These are phyloP conservation scores for Bombus ignitus DNA, from an alignment of 1,140 invertebrate species.

Conservation along the genomic window DNA sequence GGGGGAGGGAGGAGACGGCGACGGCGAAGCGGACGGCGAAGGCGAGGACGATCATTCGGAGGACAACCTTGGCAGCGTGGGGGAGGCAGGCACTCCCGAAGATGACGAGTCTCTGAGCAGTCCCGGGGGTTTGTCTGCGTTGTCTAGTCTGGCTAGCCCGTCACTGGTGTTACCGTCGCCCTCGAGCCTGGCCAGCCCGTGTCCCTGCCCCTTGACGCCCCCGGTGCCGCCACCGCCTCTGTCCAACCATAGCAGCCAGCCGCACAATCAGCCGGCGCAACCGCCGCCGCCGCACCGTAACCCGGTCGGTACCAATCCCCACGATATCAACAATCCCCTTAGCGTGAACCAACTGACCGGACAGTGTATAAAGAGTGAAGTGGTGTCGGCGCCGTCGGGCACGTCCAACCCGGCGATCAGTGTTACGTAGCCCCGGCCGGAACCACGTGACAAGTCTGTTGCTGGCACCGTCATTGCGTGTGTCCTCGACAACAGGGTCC, in stretches of 20 bases:
- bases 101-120: slow-evolving; percentile 90
- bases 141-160: slow-evolving; percentile 91
- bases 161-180: slow-evolving; percentile 87
- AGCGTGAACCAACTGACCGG: slow-evolving; percentile 94
- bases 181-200: slow-evolving; percentile 87
- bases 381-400: slow-evolving; percentile 78
- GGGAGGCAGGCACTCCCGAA: slow-evolving; percentile 87
- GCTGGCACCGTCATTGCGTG: slow-evolving; percentile 64
- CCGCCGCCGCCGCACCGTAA: slow-evolving; percentile 85
- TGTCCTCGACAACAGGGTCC: slow-evolving; percentile 79
- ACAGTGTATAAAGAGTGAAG: slow-evolving; percentile 86
- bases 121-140: slow-evolving; percentile 89
- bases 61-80: slow-evolving; percentile 90
- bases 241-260: slow-evolving; percentile 72
- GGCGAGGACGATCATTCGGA: slow-evolving; percentile 88
- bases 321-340: slow-evolving; percentile 94
- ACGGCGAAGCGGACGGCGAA: slow-evolving; percentile 86
- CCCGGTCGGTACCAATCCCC: slow-evolving; percentile 94
- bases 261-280: slow-evolving; percentile 58
- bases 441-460: slow-evolving; percentile 81
- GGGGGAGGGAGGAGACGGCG: slow-evolving; percentile 88
- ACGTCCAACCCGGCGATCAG: slow-evolving; percentile 84
- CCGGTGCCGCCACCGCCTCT: slow-evolving; percentile 80
- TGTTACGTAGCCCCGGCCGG: slow-evolving; percentile 84
- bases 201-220: slow-evolving; percentile 80